Conservation (phyloP, 2,797 vertebrate species). For the Cygnus olor region DNA sequence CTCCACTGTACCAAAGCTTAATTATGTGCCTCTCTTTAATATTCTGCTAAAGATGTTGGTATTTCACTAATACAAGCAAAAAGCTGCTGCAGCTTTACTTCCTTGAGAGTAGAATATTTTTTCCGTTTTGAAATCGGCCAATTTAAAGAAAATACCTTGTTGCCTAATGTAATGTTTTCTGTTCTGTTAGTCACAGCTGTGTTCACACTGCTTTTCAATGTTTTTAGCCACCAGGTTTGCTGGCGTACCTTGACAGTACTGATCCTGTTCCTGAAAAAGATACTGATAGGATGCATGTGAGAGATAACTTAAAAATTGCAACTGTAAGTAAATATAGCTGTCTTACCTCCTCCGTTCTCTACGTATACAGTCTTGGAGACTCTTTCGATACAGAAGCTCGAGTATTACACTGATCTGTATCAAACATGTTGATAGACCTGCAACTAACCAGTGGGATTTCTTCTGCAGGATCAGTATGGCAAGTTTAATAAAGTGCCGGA, state of each 20-base stretch:
- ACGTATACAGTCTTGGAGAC: neutral
- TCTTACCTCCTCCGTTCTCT: neutral
- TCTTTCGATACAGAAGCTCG: neutral
- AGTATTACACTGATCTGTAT: neutral
- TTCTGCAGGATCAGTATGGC: slow-evolving; percentile 92
- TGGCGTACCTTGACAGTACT: slow-evolving; percentile 93
- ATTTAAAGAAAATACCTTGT: neutral
- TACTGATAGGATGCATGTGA: slow-evolving; percentile 94
- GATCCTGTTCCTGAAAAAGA: slow-evolving; percentile 96
- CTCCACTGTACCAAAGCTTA: neutral
- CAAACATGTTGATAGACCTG: neutral
- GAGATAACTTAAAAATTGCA: slow-evolving; percentile 97
- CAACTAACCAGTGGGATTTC: neutral
- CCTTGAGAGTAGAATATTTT: neutral
- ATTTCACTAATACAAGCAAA: neutral
- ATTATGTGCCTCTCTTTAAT: neutral
- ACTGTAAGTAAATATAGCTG: slow-evolving; percentile 82
- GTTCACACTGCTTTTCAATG: slow-evolving; percentile 14
- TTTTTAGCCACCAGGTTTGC: slow-evolving; percentile 90
- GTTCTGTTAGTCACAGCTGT: neutral
- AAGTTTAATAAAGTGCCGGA: slow-evolving; percentile 94
- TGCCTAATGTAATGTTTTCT: neutral
- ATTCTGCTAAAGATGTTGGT: neutral
- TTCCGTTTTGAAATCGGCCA: neutral
- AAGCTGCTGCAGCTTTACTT: neutral